Evolutionary conservation across 2,888 invertebrate genomes (phyloP), one percentile per base, ranked within the genome.

Genomic region (Agonopterix subpropinquella): DNA sequence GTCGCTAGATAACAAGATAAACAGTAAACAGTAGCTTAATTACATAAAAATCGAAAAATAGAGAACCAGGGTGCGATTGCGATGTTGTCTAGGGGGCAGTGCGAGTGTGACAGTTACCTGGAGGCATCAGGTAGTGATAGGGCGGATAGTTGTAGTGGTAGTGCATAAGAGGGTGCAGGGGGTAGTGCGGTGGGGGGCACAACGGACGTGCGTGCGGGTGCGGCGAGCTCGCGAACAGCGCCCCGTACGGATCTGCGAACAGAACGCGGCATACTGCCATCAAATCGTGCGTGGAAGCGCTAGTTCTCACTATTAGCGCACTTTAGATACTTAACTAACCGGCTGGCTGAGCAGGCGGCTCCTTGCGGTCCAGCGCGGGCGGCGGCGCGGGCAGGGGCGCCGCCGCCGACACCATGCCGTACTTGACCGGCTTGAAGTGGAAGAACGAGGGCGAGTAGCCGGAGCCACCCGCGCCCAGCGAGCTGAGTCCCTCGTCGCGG

Each of bases 401-500:
- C 57, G 77, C 75, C 49, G 89, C 90, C 65, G 91, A 83, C 80
- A 93, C 92, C 70, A 92, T 90, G 57, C 93, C 93, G 70, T 94
- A 93, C 73, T 95, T 94, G 57, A 94, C 92, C 43, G 96, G 96
- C 80, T 96, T 96, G 84, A 96, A 96, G 89, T 96, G 96, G 80
- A 96, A 96, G 86, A 97, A 97, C 10, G 96, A 96, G 5, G 96
- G 96, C 50, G 96, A 96, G 80, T 96, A 96, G 52, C 95, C 95
- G 45, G 95, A 95, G 48, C 93, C 95, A 52, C 92, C 90, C 53
- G 92, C 90, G 71, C 93, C 93, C 61, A 95, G 80, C 47, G 95
- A 94, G 78, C 95, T 95, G 60, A 95, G 92, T 50, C 94, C 92
- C 62, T 96, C 96, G 62, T 95, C 95, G 53, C 95, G 90, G 77